phyloP scores from a whole-genome alignment of 2,113 vertebrate species.

The Lampris megalopsis region DNA sequence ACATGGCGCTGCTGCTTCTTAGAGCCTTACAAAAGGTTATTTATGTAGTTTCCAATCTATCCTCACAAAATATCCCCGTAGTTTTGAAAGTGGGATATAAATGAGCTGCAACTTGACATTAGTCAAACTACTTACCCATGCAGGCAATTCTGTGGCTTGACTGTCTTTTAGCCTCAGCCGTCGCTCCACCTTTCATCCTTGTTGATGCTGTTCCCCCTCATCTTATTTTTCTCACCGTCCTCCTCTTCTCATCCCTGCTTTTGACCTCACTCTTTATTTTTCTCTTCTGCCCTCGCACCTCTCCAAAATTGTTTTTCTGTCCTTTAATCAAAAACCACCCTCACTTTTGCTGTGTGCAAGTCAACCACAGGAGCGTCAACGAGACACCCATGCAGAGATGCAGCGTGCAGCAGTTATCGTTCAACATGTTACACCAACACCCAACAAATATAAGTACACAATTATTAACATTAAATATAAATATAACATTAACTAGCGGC shows the following conservation, averaged over 20 bases:
- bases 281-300: constrained; percentile 14
- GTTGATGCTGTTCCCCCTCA: constrained; percentile 12
- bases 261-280: constrained; percentile 40
- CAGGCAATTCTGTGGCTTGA: constrained; percentile 43
- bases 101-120: constrained; percentile 53
- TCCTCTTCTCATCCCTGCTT: constrained; percentile 24
- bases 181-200: constrained; percentile 7
- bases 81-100: constrained; percentile 42
- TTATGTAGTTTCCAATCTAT: constrained; percentile 7
- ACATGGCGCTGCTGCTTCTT: no score
- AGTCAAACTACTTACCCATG: constrained; percentile 55
- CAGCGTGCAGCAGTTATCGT: background rate
- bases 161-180: constrained; percentile 37
- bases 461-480: no score
- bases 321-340: background rate
- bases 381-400: background rate
- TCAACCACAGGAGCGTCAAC: background rate
- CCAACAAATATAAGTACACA: no score
- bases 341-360: constrained; percentile 1
- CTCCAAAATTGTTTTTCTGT: constrained; percentile 2
- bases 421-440: no score
- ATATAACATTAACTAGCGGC: no score
- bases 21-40: background rate
- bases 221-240: constrained; percentile 15
- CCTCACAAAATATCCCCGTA: constrained; percentile 20